These are phyloP conservation scores for Telmatherina bonti DNA, from an alignment of 2,797 vertebrate genomes.

Conservation along the genomic window DNA sequence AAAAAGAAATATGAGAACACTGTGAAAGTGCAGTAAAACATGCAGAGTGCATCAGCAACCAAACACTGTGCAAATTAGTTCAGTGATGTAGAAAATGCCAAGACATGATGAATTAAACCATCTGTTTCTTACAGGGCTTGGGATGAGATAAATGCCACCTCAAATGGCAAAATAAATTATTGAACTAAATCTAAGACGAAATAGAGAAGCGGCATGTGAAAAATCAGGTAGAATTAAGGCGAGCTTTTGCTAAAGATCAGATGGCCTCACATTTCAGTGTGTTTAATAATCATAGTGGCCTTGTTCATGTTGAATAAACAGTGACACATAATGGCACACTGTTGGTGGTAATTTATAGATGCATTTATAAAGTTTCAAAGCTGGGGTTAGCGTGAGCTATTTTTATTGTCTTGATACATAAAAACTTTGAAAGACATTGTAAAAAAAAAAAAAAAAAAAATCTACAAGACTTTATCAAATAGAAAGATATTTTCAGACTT, in stretches of 20 bases:
- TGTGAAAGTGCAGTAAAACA: neutral
- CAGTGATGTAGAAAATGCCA: neutral
- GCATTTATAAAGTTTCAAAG: no score
- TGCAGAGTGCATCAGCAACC: neutral
- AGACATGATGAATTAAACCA: neutral
- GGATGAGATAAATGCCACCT: neutral
- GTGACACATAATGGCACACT: no score
- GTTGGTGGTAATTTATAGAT: no score
- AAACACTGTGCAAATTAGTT: neutral
- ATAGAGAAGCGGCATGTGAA: neutral
- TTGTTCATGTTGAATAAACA: no score
- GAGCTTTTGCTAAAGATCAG: no score
- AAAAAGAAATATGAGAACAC: neutral
- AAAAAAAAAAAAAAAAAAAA: no score
- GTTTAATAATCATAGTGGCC: no score
- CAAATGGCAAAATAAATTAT: neutral
- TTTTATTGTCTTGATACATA: neutral
- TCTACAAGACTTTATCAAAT: neutral
- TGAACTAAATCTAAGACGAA: neutral
- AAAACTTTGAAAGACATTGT: neutral
- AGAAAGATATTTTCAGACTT: neutral
- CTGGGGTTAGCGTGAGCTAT: no score
- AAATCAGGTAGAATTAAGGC: no score
- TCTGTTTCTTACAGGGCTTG: neutral
- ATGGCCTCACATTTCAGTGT: no score